Evolutionary conservation across 1,140 invertebrate genomes (phyloP).

Genomic region (Yoshiicerus persimilis): DNA sequence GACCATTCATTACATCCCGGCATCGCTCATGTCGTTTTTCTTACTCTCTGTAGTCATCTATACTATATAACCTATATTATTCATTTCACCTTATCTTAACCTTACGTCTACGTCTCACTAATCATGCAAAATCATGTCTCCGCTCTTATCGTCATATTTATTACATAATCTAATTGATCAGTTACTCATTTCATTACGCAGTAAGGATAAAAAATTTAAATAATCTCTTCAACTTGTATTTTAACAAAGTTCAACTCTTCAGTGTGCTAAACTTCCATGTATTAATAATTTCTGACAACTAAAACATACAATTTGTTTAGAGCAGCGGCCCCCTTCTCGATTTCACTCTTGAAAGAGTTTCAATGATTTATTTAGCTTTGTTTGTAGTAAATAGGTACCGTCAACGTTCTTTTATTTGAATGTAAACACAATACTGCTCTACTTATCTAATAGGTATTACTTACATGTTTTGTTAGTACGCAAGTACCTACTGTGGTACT

Average conservation of each 20-base stretch:
- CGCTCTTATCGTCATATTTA: no score
- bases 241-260: no score
- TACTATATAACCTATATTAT: background rate
- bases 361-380: background rate
- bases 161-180: background rate
- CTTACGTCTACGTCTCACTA: no score
- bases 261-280: background rate
- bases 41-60: background rate
- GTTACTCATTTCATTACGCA: no score
- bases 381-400: background rate
- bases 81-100: background rate
- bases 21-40: background rate
- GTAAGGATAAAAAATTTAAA: no score
- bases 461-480: background rate
- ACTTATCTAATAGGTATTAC: background rate
- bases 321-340: background rate
- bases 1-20: background rate
- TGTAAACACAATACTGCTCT: background rate
- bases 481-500: background rate
- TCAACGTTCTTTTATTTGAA: background rate
- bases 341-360: background rate
- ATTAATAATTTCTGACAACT: background rate
- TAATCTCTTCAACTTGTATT: no score
- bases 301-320: conserved; percentile 15
- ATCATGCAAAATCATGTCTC: background rate